These are phyloP conservation scores for Dasypolia templi DNA, from an alignment of 2,888 invertebrate species.

Conservation along the genomic window DNA sequence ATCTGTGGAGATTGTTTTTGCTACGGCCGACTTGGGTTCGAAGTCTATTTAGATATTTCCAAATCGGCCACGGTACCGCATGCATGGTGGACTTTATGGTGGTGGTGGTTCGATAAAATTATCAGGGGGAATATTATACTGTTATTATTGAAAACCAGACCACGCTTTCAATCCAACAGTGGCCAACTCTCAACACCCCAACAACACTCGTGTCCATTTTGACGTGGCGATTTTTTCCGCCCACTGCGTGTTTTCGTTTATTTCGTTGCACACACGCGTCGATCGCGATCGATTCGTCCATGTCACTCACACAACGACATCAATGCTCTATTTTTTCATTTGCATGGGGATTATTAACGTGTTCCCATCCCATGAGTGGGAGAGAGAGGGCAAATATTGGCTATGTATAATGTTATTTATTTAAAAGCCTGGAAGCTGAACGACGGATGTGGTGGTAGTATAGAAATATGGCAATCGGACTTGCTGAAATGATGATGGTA, in stretches of 20 bases:
- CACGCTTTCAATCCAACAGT: background rate
- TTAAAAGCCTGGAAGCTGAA: constrained; percentile 8
- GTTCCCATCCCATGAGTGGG: constrained; percentile 23
- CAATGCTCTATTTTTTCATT: constrained; percentile 64
- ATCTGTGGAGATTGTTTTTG: too few relatives aligned
- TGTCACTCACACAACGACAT: constrained; percentile 63
- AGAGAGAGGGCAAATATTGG: constrained; percentile 40
- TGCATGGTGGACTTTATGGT: too few relatives aligned
- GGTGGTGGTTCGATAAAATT: too few relatives aligned
- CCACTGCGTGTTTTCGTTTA: constrained; percentile 85
- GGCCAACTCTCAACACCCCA: constrained; percentile 65
- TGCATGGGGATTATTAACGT: constrained; percentile 64
- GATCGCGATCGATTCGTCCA: constrained; percentile 82
- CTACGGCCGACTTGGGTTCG: too few relatives aligned
- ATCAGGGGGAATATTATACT: too few relatives aligned
- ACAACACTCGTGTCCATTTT: constrained; percentile 84
- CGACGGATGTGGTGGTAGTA: constrained; percentile 16
- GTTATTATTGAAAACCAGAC: too few relatives aligned
- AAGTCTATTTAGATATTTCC: too few relatives aligned
- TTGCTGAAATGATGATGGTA: constrained; percentile 19
- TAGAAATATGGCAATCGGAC: background rate
- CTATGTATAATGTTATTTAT: constrained; percentile 54
- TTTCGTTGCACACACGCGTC: constrained; percentile 84
- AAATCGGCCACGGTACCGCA: too few relatives aligned
- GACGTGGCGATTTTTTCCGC: constrained; percentile 86